Percentiles rank a stretch among this genome's conserved stretches.
Conservation (phyloP, 2,113 vertebrate genomes). For the Oncorhynchus masou region DNA sequence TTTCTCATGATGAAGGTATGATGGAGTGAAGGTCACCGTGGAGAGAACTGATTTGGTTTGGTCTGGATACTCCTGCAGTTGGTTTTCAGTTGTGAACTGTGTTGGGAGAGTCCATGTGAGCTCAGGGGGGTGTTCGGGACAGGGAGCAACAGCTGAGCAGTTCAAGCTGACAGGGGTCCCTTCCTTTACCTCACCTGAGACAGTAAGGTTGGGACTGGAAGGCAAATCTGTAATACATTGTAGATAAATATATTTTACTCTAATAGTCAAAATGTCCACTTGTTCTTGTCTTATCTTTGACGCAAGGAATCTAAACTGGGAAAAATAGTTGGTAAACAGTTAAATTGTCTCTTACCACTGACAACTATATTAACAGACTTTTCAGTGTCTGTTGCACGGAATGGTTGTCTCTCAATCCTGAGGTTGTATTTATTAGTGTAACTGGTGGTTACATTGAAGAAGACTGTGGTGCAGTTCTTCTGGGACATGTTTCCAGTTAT, state of each 20-base stretch:
- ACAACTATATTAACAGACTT: constrained; percentile 30
- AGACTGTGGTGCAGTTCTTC: constrained; percentile 55
- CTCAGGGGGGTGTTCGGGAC: constrained; percentile 33
- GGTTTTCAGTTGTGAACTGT: not conserved
- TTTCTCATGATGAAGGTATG: too few relatives aligned
- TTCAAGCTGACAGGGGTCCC: constrained; percentile 19
- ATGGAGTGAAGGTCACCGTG: too few relatives aligned
- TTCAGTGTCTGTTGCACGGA: not conserved
- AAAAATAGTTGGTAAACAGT: not conserved
- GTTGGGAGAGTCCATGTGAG: constrained; percentile 41
- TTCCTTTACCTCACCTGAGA: constrained; percentile 29
- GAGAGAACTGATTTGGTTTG: constrained; percentile 14
- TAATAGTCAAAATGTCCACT: too few relatives aligned
- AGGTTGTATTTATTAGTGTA: constrained; percentile 39
- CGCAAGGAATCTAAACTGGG: not conserved
- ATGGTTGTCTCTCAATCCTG: constrained; percentile 14
- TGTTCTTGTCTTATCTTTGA: not conserved
- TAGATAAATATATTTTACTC: not conserved
- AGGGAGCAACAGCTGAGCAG: constrained; percentile 47
- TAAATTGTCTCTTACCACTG: constrained; percentile 24
- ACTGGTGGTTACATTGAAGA: not conserved
- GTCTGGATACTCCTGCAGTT: not conserved
- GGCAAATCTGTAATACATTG: not conserved
- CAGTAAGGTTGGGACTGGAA: constrained; percentile 18
- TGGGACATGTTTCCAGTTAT: constrained; percentile 37